Conservation (phyloP, 2,797 vertebrate species). For the Stomatorhinus walkeri region DNA sequence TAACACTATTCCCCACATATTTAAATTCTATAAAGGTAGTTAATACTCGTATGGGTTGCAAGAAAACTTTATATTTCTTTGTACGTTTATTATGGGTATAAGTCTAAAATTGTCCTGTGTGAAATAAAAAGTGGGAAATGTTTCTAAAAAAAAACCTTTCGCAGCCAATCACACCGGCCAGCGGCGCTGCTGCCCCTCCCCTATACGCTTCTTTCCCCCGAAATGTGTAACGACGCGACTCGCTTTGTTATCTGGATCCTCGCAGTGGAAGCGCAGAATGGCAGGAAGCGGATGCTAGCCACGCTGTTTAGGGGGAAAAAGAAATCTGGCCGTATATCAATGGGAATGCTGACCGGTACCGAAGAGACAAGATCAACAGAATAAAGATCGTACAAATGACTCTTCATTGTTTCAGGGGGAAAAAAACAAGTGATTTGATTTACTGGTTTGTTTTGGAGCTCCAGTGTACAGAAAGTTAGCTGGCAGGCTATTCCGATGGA, state of each 20-base stretch:
- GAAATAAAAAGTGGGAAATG: neutral
- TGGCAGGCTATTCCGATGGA: constrained; percentile 7
- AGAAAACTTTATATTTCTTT: neutral
- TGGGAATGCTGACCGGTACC: neutral
- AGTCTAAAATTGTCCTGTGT: neutral
- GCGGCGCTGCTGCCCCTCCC: constrained; percentile 46
- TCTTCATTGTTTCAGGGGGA: neutral
- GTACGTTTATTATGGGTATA: neutral
- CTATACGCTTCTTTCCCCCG: constrained; percentile 32
- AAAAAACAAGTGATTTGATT: neutral
- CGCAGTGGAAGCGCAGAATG: neutral
- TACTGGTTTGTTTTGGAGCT: neutral
- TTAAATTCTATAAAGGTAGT: neutral
- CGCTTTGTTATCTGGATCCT: constrained; percentile 48
- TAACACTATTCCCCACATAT: neutral
- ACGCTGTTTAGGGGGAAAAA: neutral
- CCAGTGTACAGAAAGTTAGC: constrained; percentile 34
- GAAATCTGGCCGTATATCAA: neutral
- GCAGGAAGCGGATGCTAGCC: neutral
- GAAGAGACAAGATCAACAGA: neutral
- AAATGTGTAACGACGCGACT: constrained; percentile 48
- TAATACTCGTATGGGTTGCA: neutral
- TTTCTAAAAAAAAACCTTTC: too few species aligned
- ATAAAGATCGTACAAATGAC: neutral
- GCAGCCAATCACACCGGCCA: constrained; percentile 48